Percentiles rank a stretch among this genome's conserved stretches.
phyloP scores from a whole-genome alignment of 2,797 vertebrate species.

The Glyptemys insculpta region DNA sequence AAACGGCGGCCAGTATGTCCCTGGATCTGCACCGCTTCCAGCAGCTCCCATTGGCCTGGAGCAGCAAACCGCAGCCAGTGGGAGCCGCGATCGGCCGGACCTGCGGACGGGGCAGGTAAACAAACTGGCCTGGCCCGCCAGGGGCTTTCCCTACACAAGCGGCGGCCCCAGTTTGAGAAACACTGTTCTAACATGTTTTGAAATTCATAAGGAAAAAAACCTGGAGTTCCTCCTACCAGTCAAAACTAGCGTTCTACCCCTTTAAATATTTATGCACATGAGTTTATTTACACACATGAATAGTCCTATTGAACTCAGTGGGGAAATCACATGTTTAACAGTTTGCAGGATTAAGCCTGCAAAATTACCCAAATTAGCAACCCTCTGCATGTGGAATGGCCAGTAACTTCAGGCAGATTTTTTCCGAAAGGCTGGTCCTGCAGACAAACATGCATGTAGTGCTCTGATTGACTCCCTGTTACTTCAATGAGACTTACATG shows the following conservation, averaged over 20 bases:
- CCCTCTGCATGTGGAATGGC: not conserved
- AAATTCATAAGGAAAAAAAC: rapidly evolving
- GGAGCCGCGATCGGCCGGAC: no score
- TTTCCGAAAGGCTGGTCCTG: not conserved
- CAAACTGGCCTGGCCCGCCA: no score
- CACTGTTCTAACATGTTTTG: not conserved
- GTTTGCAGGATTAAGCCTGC: conserved; percentile 35
- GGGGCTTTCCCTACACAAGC: no score
- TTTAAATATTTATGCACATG: conserved; percentile 7
- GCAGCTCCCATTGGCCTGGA: no score
- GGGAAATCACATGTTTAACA: not conserved
- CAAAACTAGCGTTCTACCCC: not conserved
- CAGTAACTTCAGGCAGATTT: not conserved
- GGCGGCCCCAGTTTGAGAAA: no score
- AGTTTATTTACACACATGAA: not conserved
- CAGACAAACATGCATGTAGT: not conserved
- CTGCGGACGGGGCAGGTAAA: no score
- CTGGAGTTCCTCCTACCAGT: not conserved
- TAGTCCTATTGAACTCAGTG: not conserved
- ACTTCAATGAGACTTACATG: not conserved
- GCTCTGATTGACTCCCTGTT: not conserved
- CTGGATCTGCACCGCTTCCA: no score
- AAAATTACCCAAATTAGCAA: conserved; percentile 40
- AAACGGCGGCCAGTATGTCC: no score
- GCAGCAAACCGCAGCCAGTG: no score